Conservation (phyloP, 2,888 invertebrate species). For the Drosophila helvetica region DNA sequence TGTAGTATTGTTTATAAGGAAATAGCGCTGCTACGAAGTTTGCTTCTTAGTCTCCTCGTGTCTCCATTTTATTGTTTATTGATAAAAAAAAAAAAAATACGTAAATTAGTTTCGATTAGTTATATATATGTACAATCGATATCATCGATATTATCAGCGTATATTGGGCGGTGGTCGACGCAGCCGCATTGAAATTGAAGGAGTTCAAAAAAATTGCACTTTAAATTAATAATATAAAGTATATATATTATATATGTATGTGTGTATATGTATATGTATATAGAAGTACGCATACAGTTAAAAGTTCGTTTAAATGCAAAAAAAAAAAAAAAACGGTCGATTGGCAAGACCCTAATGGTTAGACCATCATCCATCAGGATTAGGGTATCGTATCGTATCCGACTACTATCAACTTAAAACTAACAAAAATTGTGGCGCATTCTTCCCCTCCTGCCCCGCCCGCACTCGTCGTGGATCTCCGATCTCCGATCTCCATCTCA, state of each 20-base stretch:
- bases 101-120: conserved; percentile 70
- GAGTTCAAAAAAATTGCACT: conserved; percentile 53
- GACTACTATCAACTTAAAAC: conserved; percentile 46
- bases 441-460: conserved; percentile 33
- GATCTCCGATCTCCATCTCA: conserved; percentile 57
- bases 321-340: conserved; percentile 63
- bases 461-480: conserved; percentile 2
- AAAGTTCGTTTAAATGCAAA: conserved; percentile 67
- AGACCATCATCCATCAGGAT: conserved; percentile 21
- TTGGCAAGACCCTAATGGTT: conserved; percentile 48
- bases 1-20: conserved; percentile 63
- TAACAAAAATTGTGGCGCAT: conserved; percentile 74
- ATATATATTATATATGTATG: conserved; percentile 42
- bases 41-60: conserved; percentile 1
- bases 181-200: conserved; percentile 32
- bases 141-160: conserved; percentile 14
- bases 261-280: conserved; percentile 34
- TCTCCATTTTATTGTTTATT: conserved; percentile 48
- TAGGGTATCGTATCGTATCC: conserved; percentile 24
- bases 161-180: conserved; percentile 13
- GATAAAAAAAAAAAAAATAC: conserved; percentile 42
- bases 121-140: conserved; percentile 60
- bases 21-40: conserved; percentile 44
- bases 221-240: conserved; percentile 48
- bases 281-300: conserved; percentile 51